A percentile compares a stretch with the other conserved stretches of the same genome.
These are phyloP conservation scores for Chaetodon trifasciatus DNA, from an alignment of 2,797 vertebrate genomes.

Conservation along the genomic window DNA sequence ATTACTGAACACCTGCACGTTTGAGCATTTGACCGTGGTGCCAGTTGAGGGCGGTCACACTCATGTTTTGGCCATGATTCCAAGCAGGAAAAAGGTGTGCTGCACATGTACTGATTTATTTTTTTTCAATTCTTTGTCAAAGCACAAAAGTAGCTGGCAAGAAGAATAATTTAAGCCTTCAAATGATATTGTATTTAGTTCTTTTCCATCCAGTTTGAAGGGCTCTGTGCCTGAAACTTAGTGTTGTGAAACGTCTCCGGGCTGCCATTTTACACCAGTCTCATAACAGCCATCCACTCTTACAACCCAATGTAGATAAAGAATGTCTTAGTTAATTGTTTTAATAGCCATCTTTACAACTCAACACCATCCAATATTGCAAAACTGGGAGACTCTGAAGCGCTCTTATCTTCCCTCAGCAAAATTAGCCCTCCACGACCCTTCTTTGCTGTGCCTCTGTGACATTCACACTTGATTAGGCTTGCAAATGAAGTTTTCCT, in stretches of 20 bases:
- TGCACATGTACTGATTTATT: not conserved
- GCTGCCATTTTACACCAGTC: conserved; percentile 61
- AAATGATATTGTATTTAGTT: conserved; percentile 24
- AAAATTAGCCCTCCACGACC: conserved; percentile 55
- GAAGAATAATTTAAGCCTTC: conserved; percentile 17
- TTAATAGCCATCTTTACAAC: conserved; percentile 70
- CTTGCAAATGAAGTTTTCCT: conserved; percentile 80
- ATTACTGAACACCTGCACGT: not conserved
- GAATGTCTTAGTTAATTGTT: conserved; percentile 73
- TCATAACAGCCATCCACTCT: conserved; percentile 53
- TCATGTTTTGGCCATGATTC: not conserved
- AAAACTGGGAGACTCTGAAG: conserved; percentile 55
- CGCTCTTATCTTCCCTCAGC: conserved; percentile 47
- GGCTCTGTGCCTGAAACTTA: conserved; percentile 31
- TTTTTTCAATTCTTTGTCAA: conserved; percentile 11
- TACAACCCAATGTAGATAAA: conserved; percentile 51
- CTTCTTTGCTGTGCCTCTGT: conserved; percentile 43
- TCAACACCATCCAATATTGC: conserved; percentile 44
- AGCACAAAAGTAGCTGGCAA: not conserved
- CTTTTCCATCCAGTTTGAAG: conserved; percentile 41
- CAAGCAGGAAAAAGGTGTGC: conserved; percentile 10
- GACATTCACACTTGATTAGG: conserved; percentile 78
- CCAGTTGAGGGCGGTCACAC: not conserved
- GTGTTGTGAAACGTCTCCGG: conserved; percentile 54
- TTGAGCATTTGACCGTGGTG: conserved; percentile 1